Percentiles rank a stretch among this genome's conserved stretches.
Conservation (phyloP, 2,888 invertebrate genomes). For the Cybosia mesomella region DNA sequence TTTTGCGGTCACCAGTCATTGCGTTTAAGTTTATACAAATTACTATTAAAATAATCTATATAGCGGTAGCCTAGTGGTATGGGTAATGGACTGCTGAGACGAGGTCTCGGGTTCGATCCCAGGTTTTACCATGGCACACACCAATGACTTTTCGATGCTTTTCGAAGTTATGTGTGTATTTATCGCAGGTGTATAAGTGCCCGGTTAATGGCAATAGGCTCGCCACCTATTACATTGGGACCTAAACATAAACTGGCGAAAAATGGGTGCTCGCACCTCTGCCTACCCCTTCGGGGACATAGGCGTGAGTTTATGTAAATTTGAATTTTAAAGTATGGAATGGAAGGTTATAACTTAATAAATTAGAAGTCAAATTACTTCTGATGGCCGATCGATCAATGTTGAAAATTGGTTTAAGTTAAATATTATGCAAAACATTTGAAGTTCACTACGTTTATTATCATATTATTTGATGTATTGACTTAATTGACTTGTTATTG, state of each 20-base stretch:
- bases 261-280: no score
- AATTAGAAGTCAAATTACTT: slow-evolving; percentile 6
- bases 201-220: no score
- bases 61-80: no score
- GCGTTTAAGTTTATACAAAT: slow-evolving; percentile 16
- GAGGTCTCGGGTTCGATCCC: no score
- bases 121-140: no score
- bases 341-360: slow-evolving; percentile 14
- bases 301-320: neutral
- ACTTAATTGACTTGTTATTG: neutral
- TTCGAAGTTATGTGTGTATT: no score
- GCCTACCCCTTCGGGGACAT: no score
- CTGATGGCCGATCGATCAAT: slow-evolving; percentile 5
- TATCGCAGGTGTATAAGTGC: no score
- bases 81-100: no score
- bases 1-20: neutral
- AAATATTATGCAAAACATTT: neutral
- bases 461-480: slow-evolving; percentile 4
- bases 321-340: slow-evolving; percentile 6
- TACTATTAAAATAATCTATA: neutral
- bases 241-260: no score
- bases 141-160: no score
- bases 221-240: no score
- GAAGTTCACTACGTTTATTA: neutral
- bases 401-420: neutral